Evolutionary conservation across 1,140 invertebrate species (phyloP).

Genomic region (Paraescarpia echinospica): DNA sequence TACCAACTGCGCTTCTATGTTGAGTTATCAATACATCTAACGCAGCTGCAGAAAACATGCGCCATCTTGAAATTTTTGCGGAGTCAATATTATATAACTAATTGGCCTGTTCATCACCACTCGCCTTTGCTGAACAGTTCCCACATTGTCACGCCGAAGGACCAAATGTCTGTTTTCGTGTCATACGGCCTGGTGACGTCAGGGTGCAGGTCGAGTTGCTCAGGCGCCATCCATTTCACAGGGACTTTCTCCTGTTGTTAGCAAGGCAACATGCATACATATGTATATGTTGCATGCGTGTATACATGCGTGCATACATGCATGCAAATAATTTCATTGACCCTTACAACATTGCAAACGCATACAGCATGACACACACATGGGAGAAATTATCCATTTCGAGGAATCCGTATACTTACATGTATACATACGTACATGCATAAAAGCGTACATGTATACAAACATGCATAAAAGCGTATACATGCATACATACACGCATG

Average conservation of each 20-base stretch:
- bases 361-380: too few relatives aligned
- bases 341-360: too few relatives aligned
- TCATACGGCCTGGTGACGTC: conserved; percentile 13
- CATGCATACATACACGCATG: too few relatives aligned
- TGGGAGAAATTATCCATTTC: too few relatives aligned
- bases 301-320: too few relatives aligned
- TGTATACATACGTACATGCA: too few relatives aligned
- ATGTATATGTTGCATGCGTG: neutral
- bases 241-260: conserved; percentile 15
- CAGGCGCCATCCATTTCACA: conserved; percentile 28
- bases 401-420: too few relatives aligned
- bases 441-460: too few relatives aligned
- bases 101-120: neutral
- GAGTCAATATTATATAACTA: neutral
- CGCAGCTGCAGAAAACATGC: neutral
- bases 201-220: conserved; percentile 5
- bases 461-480: too few relatives aligned
- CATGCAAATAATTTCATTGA: too few relatives aligned
- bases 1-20: too few relatives aligned
- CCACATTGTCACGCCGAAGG: conserved; percentile 28
- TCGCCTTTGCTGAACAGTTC: conserved; percentile 30
- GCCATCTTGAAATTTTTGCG: neutral
- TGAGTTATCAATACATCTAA: too few relatives aligned
- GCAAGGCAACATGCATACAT: neutral
- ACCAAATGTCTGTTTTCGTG: conserved; percentile 29